phyloP scores from a whole-genome alignment of 2,113 vertebrate genomes.

The Picathartes gymnocephalus region DNA sequence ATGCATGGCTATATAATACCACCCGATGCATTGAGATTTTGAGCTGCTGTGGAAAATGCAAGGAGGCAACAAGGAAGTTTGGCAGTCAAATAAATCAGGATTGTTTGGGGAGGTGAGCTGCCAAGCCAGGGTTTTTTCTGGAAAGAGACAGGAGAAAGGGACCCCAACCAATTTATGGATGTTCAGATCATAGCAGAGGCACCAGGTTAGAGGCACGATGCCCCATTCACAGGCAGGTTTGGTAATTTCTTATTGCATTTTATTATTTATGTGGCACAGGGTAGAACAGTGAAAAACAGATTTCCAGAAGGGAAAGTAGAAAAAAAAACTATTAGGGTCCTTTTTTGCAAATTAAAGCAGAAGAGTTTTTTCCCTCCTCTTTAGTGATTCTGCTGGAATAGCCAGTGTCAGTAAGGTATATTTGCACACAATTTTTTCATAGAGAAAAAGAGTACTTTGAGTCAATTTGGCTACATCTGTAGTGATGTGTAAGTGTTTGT shows the following conservation, averaged over 20 bases:
- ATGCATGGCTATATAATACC: neutral
- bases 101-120: neutral
- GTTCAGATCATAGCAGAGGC: neutral
- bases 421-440: constrained; percentile 56
- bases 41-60: neutral
- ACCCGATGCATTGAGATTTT: neutral
- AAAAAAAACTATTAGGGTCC: neutral
- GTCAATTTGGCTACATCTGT: constrained; percentile 68
- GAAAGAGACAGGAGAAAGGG: neutral
- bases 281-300: neutral
- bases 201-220: neutral
- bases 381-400: constrained; percentile 21
- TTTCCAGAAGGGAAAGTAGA: neutral
- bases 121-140: neutral
- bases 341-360: neutral
- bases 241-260: neutral
- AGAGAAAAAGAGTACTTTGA: constrained; percentile 52
- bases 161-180: neutral
- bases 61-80: neutral
- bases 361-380: neutral
- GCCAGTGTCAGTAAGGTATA: constrained; percentile 24
- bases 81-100: neutral
- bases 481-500: constrained; percentile 64
- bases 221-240: neutral
- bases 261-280: neutral